Base-by-base conservation (phyloP, 2,888 invertebrate genomes). In the Nasonia oneida region DNA sequence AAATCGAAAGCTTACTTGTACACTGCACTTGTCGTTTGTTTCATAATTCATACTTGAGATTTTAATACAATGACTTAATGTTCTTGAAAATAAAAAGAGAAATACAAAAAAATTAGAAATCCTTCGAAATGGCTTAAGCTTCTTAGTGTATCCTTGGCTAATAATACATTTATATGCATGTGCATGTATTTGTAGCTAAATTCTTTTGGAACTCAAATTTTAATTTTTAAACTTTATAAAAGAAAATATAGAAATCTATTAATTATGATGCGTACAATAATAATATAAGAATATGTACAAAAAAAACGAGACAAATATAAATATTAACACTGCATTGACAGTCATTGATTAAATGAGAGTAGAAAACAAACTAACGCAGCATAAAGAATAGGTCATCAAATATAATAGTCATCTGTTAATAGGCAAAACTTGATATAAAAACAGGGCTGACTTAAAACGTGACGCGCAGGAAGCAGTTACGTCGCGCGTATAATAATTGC, bases 391-490 rank as follows among this genome's bases (percentile, higher is more conserved):
- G n/a, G 18, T 73, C n/a, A 73, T n/a, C 71, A 10, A 18, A 39
- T 73, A 10, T 42, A 29, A 47, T 73, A 53, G 57, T 67, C n/a
- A 15, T 64, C 29, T 42, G 14, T 1, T 15, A 10, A 74, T 42
- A 61, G 10, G 5, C 12, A 23, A 47, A 75, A 29, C 8, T 2
- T 14, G 53, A 74, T 53, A 76, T 8, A 76, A 61, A 74, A 73
- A 73, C 5, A 78, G 10, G 10, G 10, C 12, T 14, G 39, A 42
- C 70, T 71, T 39, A 15, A 23, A 83, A 78, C 57, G 50, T 42
- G 39, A 71, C 37, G 42, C 29, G 47, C 73, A 71, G 37, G 78
- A 84, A 79, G 47, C 78, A 64, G 61, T 83, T 83, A 79, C 79
- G 73, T 84, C 73, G 78, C 53, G 4, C 39, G 33, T 47, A 23